These are phyloP conservation scores for Onchidella celtica DNA, from an alignment of 2,888 invertebrate species.

Conservation along the genomic window DNA sequence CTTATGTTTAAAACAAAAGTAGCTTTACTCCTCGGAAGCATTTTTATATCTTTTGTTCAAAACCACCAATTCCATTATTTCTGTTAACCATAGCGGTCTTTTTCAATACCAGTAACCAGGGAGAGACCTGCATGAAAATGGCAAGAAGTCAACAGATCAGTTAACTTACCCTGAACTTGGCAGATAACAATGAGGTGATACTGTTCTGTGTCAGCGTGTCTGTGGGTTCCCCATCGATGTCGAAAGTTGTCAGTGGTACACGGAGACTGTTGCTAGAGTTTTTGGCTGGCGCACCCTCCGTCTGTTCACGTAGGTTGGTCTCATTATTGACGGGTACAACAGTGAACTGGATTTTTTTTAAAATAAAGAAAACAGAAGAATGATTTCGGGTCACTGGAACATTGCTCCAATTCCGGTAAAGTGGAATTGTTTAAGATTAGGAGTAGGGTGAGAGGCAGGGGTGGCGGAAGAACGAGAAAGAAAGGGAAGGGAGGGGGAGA, in stretches of 20 bases:
- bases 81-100: not conserved
- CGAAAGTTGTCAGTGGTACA: constrained; percentile 37
- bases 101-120: not conserved
- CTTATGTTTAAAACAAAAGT: too few relatives aligned
- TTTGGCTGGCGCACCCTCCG: not conserved
- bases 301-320: not conserved
- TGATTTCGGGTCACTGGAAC: too few relatives aligned
- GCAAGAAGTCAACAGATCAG: too few relatives aligned
- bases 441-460: too few relatives aligned
- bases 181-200: constrained; percentile 75
- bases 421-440: too few relatives aligned
- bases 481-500: too few relatives aligned
- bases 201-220: constrained; percentile 73
- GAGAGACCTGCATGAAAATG: too few relatives aligned
- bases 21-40: too few relatives aligned
- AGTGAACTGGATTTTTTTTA: constrained; percentile 60
- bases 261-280: not conserved
- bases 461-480: too few relatives aligned
- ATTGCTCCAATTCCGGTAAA: too few relatives aligned
- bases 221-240: constrained; percentile 48
- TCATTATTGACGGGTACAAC: constrained; percentile 55
- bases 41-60: too few relatives aligned
- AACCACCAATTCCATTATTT: not conserved
- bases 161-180: constrained; percentile 73
- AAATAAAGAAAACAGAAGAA: too few relatives aligned